Percentiles rank a stretch among this genome's conserved stretches.
These are phyloP conservation scores for Arrhamphus sclerolepis DNA, from an alignment of 2,797 vertebrate species.

Conservation along the genomic window DNA sequence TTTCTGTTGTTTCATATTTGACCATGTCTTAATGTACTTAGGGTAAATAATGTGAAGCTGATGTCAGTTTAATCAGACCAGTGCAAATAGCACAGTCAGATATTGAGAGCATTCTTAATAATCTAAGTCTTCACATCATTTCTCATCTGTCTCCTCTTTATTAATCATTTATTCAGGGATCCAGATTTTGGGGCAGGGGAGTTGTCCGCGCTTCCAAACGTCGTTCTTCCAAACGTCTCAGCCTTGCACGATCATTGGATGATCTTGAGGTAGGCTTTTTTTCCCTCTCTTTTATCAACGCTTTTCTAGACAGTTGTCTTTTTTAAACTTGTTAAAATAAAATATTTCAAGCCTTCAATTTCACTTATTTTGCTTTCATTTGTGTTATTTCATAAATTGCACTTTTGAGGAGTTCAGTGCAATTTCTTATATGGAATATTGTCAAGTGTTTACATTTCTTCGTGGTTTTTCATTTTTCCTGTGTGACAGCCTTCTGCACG, in stretches of 20 bases:
- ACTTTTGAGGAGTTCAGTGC: too few species aligned
- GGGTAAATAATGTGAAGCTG: not conserved
- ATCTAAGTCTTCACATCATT: not conserved
- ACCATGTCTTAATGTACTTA: too few species aligned
- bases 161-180: constrained; percentile 66
- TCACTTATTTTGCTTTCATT: not conserved
- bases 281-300: not conserved
- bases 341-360: too few species aligned
- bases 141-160: not conserved
- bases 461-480: too few species aligned
- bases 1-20: not conserved
- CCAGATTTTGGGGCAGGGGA: constrained; percentile 83
- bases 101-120: not conserved
- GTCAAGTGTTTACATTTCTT: too few species aligned
- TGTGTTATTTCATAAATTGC: not conserved
- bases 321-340: too few species aligned
- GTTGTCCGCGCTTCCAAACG: constrained; percentile 83
- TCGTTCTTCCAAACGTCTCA: constrained; percentile 87
- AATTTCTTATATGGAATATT: too few species aligned
- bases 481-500: not conserved
- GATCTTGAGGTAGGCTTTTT: constrained; percentile 89
- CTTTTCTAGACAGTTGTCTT: not conserved
- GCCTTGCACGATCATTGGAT: constrained; percentile 92
- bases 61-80: not conserved
- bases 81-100: not conserved